Base-by-base conservation (phyloP, 2,888 invertebrate genomes). In the Calliopum simillimum region DNA sequence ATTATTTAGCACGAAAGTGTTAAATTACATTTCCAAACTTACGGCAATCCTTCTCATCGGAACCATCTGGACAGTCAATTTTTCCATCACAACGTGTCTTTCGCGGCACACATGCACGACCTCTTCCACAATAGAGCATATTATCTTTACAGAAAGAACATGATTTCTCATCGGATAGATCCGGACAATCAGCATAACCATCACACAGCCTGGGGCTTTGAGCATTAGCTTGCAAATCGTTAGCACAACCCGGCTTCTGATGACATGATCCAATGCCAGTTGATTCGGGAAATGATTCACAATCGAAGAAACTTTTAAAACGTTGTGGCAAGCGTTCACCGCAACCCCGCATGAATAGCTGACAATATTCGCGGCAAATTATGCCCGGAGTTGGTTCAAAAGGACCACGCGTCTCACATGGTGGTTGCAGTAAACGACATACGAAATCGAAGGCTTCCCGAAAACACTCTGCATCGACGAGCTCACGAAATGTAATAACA, bases 391-490 rank as follows among this genome's bases (percentile, higher is more conserved):
- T 79, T n/a, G 86, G 85, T 70, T 85, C 82, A 16, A 81, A 73
- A 0, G 94, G 93, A 16, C 92, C 88, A 71, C 92, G 87, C 70
- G 92, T 86, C 33, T 89, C 88, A 82, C 96, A 96, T 0, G 91
- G 90, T 0, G 96, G 96, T 83, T 96, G 96, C 58, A 96, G 87
- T 73, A 95, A 88, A 80, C 94, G 93, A 80, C 97, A 97, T 6
- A 97, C 91, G 81, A 96, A 96, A 80, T 97, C 95, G 86, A 94
- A 94, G 1, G 96, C 95, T 77, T 94, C 89, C 74, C 92, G 89
- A 79, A 94, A 96, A 84, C 97, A 97, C 85, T 96, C 96, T 0
- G 94, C 94, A 82, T 96, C 96, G 8, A 96, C 92, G n/a, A 96
- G 87, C 83, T 94, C 95, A 72, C 94, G 91, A 82, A 94, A 95